Conservation (phyloP, 2,888 invertebrate genomes). For the Latheticus oryzae region DNA sequence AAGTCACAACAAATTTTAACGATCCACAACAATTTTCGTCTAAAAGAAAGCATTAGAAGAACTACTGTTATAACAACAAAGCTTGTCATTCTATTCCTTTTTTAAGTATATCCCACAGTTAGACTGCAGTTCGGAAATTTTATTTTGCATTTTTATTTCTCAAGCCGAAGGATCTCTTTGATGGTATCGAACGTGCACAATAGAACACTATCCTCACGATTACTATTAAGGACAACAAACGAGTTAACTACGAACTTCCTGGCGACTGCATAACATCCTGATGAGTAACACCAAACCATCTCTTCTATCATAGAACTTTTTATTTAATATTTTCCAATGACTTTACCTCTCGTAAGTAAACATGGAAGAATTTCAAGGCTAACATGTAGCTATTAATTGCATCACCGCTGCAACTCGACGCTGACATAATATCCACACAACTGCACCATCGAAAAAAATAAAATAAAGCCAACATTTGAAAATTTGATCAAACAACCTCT, state of each 20-base stretch:
- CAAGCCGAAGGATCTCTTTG: no score
- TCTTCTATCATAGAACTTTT: conserved; percentile 13
- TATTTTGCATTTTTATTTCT: no score
- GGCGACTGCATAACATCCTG: conserved; percentile 31
- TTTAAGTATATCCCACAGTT: no score
- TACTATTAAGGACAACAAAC: conserved; percentile 20
- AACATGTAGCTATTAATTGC: conserved; percentile 35
- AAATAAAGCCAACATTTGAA: conserved; percentile 9
- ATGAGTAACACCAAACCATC: conserved; percentile 28
- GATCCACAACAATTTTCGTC: no score
- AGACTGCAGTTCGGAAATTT: no score
- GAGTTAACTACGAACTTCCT: conserved; percentile 16
- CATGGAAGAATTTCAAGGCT: conserved; percentile 34
- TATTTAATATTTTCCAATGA: conserved; percentile 16
- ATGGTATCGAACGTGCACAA: no score
- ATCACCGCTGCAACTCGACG: conserved; percentile 33
- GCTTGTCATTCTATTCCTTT: no score
- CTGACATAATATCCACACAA: conserved; percentile 4
- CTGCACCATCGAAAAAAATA: conserved; percentile 1
- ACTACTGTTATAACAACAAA: no score
- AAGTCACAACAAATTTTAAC: no score
- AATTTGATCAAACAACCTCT: conserved; percentile 31
- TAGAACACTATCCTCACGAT: no score
- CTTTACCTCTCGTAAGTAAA: conserved; percentile 21
- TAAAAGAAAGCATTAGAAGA: no score